Base-by-base conservation (phyloP, 1,140 invertebrate genomes). In the Drosophila simulans region DNA sequence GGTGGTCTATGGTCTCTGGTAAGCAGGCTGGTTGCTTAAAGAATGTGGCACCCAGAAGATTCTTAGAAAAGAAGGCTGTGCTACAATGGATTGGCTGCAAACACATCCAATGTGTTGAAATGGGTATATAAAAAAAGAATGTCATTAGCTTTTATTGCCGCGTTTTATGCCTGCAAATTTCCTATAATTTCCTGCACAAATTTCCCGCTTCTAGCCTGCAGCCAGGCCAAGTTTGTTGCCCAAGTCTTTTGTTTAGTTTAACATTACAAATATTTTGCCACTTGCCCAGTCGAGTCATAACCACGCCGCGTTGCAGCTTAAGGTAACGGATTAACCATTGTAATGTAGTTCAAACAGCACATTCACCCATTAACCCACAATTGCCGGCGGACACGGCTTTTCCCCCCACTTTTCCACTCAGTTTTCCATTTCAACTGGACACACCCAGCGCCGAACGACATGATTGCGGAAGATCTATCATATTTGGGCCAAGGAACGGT, bases 351-450 rank as follows among this genome's bases (percentile, higher is more conserved):
- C 58, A 70, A 81, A 69, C 66, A 68, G 68, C 82, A 86, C 83
- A 89, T 89, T 89, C 84, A 88, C 83, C 83, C 83, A 88, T 81
- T 88, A 88, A 88, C 83, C 83, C 83, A 89, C 83, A 88, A 88
- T 83, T 69, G 63, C 84, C 73, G 52, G 39, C 60, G 72, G 71
- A 74, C 71, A 40, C 31, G 22, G 72, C 27, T 42, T 66, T 54
- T 75, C 39, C 52, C 39, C 17, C 5, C 31, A 31, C 2, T 64
- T 65, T 59, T 55, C 58, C 52, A 45, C 57, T 51, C 27, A 76
- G 70, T 76, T 83, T 89, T 78, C 83, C 53, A 57, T 35, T 72
- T 57, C 43, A 45, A 42, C 64, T 46, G 42, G 68, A 57, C 68
- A 71, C 68, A 71, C 68, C 68, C 68, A 71, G 34, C 12, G 53